Conservation (phyloP, 2,113 vertebrate species). For the Rhombomys opimus region DNA sequence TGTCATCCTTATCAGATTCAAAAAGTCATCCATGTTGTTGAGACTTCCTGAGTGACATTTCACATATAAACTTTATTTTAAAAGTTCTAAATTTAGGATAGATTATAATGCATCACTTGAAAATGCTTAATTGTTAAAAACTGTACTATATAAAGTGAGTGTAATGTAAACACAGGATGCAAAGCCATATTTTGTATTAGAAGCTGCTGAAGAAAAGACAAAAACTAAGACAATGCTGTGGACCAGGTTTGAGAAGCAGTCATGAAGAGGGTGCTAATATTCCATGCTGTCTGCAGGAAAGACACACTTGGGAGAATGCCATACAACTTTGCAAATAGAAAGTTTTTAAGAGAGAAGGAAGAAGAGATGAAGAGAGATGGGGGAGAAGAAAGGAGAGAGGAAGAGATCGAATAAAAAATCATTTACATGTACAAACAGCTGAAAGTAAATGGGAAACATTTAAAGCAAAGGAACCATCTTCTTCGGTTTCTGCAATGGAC, state of each 20-base stretch:
- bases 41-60: background rate
- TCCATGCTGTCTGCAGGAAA: background rate
- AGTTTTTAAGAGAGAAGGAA: background rate
- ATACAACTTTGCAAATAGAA: background rate
- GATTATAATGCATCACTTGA: background rate
- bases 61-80: background rate
- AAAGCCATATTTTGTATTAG: background rate
- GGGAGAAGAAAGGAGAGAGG: background rate
- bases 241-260: background rate
- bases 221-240: background rate
- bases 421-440: background rate
- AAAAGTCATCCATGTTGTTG: background rate
- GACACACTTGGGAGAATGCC: background rate
- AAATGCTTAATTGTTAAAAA: background rate
- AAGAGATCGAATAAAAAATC: background rate
- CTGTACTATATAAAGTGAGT: constrained; percentile 6
- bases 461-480: background rate
- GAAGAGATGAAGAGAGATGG: background rate
- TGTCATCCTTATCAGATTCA: background rate
- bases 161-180: background rate
- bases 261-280: background rate
- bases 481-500: background rate
- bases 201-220: background rate
- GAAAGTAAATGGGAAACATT: background rate
- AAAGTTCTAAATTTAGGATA: constrained; percentile 3